Conservation (phyloP, 2,113 vertebrate genomes). For the Calidris pugnax region DNA sequence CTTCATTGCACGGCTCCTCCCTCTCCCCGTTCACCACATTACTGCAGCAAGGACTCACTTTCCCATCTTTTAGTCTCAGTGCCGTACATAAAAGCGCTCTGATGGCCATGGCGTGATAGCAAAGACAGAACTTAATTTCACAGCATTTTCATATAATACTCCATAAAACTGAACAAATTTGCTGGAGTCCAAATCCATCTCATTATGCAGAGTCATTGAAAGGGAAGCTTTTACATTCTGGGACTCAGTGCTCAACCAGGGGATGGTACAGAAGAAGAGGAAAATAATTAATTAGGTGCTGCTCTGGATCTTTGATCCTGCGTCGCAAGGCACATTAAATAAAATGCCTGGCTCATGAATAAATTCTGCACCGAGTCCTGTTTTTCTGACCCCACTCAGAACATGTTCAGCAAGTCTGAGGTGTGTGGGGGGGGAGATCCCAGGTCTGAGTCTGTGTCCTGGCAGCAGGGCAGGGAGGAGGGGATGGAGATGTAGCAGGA, state of each 20-base stretch:
- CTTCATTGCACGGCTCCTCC: conserved; percentile 4
- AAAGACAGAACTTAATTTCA: conserved; percentile 59
- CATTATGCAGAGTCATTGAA: conserved; percentile 37
- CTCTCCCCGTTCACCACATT: neutral
- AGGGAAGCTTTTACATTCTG: conserved; percentile 26
- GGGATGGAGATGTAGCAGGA: neutral
- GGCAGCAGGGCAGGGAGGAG: neutral
- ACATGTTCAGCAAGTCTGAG: neutral
- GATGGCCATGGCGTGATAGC: conserved; percentile 39
- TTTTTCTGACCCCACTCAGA: neutral
- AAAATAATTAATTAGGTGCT: conserved; percentile 66
- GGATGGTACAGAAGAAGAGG: conserved; percentile 30
- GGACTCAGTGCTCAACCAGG: neutral
- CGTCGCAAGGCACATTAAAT: conserved; percentile 20
- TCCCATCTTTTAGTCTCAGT: neutral
- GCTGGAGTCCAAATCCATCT: conserved; percentile 56
- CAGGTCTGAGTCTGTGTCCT: neutral
- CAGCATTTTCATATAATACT: conserved; percentile 37
- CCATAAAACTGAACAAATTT: conserved; percentile 55
- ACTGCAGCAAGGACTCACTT: neutral
- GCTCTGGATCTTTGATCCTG: conserved; percentile 60
- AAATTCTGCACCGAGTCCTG: neutral
- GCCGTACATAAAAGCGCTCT: conserved; percentile 23
- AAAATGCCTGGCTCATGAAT: conserved; percentile 32
- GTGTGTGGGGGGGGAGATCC: neutral